Percentiles rank a stretch among this genome's conserved stretches.
Evolutionary conservation across 1,140 invertebrate species (phyloP).

Genomic region (Pollicipes pollicipes): DNA sequence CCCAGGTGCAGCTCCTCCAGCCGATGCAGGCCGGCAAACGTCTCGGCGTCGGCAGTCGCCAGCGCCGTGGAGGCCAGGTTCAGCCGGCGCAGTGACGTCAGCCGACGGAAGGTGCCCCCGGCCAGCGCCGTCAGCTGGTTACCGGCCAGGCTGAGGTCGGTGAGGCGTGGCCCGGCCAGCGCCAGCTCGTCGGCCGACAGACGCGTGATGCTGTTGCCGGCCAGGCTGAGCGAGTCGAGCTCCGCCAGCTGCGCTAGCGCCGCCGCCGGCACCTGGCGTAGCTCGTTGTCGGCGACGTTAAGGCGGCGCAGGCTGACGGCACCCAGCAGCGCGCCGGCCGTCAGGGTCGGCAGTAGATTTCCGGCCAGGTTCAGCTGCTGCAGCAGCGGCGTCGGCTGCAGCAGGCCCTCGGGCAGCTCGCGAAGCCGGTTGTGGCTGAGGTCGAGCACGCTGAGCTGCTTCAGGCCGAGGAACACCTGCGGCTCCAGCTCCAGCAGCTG

Average conservation of each 20-base stretch:
- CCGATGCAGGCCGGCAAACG: background rate
- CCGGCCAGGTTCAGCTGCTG: constrained; percentile 56
- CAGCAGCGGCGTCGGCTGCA: constrained; percentile 45
- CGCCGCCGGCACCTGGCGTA: background rate
- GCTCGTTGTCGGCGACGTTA: background rate
- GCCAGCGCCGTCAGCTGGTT: constrained; percentile 4
- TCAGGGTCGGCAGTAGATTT: constrained; percentile 51
- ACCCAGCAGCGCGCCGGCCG: constrained; percentile 12
- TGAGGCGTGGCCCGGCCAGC: background rate
- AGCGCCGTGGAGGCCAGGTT: background rate
- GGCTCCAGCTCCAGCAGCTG: constrained; percentile 43
- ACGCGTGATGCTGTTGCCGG: background rate
- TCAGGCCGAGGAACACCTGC: constrained; percentile 54
- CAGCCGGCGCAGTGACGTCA: background rate
- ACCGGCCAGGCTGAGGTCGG: background rate
- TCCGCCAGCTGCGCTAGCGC: background rate
- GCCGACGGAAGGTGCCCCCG: background rate
- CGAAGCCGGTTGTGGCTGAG: constrained; percentile 51
- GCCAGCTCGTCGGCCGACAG: background rate
- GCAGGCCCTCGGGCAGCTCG: constrained; percentile 52
- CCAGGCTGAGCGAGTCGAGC: background rate
- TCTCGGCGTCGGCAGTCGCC: background rate
- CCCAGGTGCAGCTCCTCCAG: constrained; percentile 1
- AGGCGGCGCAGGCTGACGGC: background rate
- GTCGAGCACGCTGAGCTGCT: constrained; percentile 50